Conservation (phyloP, 2,888 invertebrate genomes). For the Scrobipalpa costella region DNA sequence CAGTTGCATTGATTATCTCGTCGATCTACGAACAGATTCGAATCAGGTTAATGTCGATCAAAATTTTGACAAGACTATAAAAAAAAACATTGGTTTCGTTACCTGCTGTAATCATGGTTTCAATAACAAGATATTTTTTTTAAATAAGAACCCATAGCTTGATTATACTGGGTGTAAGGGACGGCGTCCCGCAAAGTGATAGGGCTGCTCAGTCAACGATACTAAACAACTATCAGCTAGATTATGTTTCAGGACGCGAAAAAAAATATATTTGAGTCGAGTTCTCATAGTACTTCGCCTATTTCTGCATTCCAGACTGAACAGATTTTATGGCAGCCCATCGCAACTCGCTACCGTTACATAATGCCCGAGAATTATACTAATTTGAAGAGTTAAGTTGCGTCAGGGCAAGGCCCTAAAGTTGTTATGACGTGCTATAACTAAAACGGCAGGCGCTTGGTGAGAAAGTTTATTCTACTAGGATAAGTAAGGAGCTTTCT, state of each 20-base stretch:
- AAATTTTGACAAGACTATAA: no score
- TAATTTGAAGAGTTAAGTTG: conserved; percentile 20
- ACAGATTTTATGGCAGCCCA: conserved; percentile 27
- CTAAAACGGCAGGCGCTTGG: conserved; percentile 1
- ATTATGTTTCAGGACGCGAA: background rate
- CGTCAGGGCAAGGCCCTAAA: conserved; percentile 5
- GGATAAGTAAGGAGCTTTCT: no score
- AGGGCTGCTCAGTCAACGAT: no score
- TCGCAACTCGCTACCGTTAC: conserved; percentile 23
- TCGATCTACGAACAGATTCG: background rate
- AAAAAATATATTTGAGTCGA: conserved; percentile 10
- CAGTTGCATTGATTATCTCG: background rate
- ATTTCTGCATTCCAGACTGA: conserved; percentile 27
- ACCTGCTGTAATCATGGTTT: no score
- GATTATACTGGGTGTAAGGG: no score
- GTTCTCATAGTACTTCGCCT: background rate
- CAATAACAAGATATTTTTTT: no score
- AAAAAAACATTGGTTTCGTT: no score
- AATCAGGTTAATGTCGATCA: background rate
- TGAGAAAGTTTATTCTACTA: background rate
- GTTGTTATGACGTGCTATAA: conserved; percentile 1
- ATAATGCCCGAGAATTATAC: conserved; percentile 23
- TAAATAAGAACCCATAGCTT: no score
- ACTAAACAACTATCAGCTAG: no score
- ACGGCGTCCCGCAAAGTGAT: no score